Evolutionary conservation across 2,797 vertebrate genomes (phyloP).

Genomic region (Sciurus carolinensis): DNA sequence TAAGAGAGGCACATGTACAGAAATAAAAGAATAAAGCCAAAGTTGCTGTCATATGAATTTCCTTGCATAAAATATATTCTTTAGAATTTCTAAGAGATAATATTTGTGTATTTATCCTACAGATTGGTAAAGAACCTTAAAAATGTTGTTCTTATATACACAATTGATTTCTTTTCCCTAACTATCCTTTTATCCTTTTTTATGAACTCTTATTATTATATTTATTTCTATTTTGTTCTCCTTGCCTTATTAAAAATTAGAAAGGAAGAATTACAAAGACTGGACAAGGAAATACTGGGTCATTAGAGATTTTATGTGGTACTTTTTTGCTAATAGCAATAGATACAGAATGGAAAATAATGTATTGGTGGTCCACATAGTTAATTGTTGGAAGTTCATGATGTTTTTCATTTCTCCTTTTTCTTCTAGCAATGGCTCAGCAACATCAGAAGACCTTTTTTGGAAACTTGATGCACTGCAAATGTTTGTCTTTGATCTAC

Average conservation of each 20-base stretch:
- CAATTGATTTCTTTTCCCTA: conserved; percentile 57
- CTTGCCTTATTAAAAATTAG: not conserved
- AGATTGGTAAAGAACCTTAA: not conserved
- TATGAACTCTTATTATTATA: not conserved
- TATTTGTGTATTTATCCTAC: not conserved
- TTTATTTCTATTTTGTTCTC: conserved; percentile 31
- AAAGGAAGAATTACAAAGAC: conserved; percentile 49
- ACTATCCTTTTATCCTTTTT: not conserved
- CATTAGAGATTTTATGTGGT: not conserved
- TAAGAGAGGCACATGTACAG: not conserved
- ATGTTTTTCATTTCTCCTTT: conserved; percentile 70
- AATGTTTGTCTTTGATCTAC: conserved; percentile 97
- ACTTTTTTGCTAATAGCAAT: not conserved
- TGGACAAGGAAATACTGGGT: not conserved
- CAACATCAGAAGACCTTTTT: conserved; percentile 97
- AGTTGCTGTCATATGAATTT: not conserved
- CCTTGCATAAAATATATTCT: conserved; percentile 13
- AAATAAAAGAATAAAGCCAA: not conserved
- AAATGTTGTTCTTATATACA: not conserved
- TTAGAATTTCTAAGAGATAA: not conserved
- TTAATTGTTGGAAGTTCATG: not conserved
- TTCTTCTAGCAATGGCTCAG: conserved; percentile 94
- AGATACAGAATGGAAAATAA: not conserved
- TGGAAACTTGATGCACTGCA: conserved; percentile 99
- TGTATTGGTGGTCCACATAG: not conserved